Base-by-base conservation (phyloP, 2,113 vertebrate species). In the Sula dactylatra region DNA sequence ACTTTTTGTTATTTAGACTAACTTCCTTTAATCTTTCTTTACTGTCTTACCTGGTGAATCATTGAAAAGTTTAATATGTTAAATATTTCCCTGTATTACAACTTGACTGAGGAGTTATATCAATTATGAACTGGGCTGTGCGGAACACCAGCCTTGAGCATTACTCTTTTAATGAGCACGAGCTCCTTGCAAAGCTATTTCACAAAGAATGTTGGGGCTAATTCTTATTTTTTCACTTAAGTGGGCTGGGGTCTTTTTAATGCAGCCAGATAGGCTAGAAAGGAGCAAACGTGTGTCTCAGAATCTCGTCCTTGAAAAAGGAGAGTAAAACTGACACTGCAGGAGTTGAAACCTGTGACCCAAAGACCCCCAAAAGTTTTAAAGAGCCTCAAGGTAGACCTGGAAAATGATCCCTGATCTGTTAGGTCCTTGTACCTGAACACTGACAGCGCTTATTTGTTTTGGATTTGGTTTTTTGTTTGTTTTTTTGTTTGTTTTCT, bases 401-500 rank as follows among this genome's bases (percentile, higher is more conserved):
- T 77, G 45, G 54, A 38, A 40, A 42, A 13, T 7, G 22, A 67
- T 19, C 49, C 55, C 65, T 56, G 34, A 14, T 27, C 47, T 56
- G 49, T 21, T 29, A 26, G 47, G 12, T 62, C 29, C 54, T 69
- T 32, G 36, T 17, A 14, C 36, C 61, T 3, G 0, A 45, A 38
- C 55, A 3, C 1, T 13, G 9, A 9, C 67, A 58, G 61, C 1
- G 0, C 54, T 54, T 10, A 13, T 6, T 54, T 78, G 22, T 4
- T 65, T 74, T 62, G 54, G 40, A 11, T 44, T 85, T 45, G 13
- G 25, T n/a, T n/a, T n/a, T 45, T 45, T 29, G 24, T 29, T 31
- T 21, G 22, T 18, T 42, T 45, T 36, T 16, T 15, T 45, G 16
- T 45, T 45, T 29, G 24, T 29, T 31, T 21, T 24, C 13, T 42